Base-by-base conservation (phyloP, 2,888 invertebrate genomes). In the Odontomyia ornata region DNA sequence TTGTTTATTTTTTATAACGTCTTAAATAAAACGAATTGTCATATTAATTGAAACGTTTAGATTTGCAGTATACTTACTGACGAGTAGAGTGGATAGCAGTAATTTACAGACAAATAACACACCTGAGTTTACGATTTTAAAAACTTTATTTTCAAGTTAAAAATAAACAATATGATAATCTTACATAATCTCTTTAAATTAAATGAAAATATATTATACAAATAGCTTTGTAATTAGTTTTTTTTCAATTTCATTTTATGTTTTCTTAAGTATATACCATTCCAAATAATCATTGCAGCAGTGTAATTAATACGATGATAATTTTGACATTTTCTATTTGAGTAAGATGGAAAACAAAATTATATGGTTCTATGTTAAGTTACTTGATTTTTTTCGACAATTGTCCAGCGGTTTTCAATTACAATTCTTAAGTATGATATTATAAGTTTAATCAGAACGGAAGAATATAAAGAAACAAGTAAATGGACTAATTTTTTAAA, bases 101-200 rank as follows among this genome's bases (percentile, higher is more conserved):
- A n/a, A n/a, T n/a, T n/a, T n/a, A n/a, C n/a, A n/a, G n/a, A n/a
- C n/a, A n/a, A n/a, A n/a, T n/a, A n/a, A n/a, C n/a, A n/a, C n/a
- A n/a, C n/a, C n/a, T n/a, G n/a, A n/a, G n/a, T n/a, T 30, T 86
- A 86, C 85, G 86, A 86, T 86, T 86, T 86, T 86, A 86, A 86
- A 80, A 86, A 86, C 86, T 86, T 86, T 86, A 86, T 86, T 85
- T 84, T 86, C 84, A 85, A 86, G 86, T 85, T 86, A 85, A 86
- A 86, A 86, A 86, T 86, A 86, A 86, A 86, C 86, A 86, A 86
- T 86, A 85, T 86, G 81, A 82, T 81, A 83, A 82, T 82, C 82
- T 83, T 82, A 83, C 83, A 82, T 83, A 83, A 83, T 82, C 82
- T 83, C 82, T 82, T 82, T 83, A 84, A 84, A 83, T 82, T 82